Conservation (phyloP, 2,113 vertebrate species). For the Paradisaea rubra region DNA sequence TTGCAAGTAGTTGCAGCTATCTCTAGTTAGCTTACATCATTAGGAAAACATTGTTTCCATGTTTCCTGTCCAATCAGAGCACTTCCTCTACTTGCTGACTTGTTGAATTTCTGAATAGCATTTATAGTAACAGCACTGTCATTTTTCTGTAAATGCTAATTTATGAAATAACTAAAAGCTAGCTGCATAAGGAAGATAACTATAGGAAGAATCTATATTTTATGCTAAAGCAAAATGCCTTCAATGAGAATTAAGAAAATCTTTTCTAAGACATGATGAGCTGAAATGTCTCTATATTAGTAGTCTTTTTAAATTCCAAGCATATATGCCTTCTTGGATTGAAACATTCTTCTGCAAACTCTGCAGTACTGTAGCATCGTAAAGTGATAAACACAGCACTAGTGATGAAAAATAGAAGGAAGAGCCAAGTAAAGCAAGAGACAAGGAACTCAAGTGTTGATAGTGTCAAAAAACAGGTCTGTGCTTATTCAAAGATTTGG, state of each 20-base stretch:
- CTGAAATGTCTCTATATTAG: neutral
- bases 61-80: conserved; percentile 24
- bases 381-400: neutral
- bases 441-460: neutral
- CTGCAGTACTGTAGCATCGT: neutral
- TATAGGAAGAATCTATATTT: neutral
- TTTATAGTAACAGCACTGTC: neutral
- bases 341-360: neutral
- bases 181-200: neutral
- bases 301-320: neutral
- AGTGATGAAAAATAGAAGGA: neutral
- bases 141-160: conserved; percentile 1
- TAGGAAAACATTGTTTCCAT: neutral
- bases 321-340: neutral
- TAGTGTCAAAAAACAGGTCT: neutral
- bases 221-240: neutral
- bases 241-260: neutral
- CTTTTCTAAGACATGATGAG: neutral
- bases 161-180: conserved; percentile 13
- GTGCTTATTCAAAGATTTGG: neutral
- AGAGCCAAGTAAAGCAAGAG: conserved; percentile 28
- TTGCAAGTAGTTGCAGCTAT: conserved; percentile 17
- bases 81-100: neutral
- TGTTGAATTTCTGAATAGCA: neutral
- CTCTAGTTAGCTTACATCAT: conserved; percentile 22